Conservation (phyloP, 2,888 invertebrate species). For the Xylota segnis region DNA sequence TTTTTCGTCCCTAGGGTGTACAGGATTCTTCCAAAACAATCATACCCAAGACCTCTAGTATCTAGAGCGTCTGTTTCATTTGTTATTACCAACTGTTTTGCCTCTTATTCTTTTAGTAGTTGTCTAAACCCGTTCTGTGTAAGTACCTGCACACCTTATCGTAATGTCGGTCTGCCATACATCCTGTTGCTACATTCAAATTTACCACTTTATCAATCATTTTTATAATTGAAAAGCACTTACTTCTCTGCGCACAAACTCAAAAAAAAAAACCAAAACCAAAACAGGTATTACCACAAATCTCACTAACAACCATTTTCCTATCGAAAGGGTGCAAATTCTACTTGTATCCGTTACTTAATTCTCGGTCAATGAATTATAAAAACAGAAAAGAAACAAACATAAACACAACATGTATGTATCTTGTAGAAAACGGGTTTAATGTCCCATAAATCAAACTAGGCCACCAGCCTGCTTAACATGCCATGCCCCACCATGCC, state of each 20-base stretch:
- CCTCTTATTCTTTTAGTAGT: too few relatives aligned
- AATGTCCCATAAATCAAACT: conserved; percentile 60
- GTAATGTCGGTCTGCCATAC: too few relatives aligned
- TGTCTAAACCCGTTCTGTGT: too few relatives aligned
- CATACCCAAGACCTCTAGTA: too few relatives aligned
- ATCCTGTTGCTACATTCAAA: neutral
- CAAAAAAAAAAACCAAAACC: neutral
- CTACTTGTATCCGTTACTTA: conserved; percentile 18
- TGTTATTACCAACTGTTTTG: too few relatives aligned
- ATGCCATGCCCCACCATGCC: conserved; percentile 43
- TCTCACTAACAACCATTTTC: conserved; percentile 14
- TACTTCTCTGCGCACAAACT: conserved; percentile 11
- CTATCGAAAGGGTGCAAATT: conserved; percentile 46
- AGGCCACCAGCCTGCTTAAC: conserved; percentile 52
- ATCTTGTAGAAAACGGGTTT: conserved; percentile 47
- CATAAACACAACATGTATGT: conserved; percentile 19
- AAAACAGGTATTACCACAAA: conserved; percentile 28
- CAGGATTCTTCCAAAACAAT: too few relatives aligned
- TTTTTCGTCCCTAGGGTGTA: too few relatives aligned
- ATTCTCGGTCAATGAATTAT: conserved; percentile 22
- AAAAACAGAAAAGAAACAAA: conserved; percentile 13
- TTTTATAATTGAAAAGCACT: conserved; percentile 10
- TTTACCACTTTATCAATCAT: neutral
- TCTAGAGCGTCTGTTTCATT: too few relatives aligned
- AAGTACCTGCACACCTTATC: too few relatives aligned